Conservation (phyloP, 2,797 vertebrate genomes). For the Novumbra hubbsi region DNA sequence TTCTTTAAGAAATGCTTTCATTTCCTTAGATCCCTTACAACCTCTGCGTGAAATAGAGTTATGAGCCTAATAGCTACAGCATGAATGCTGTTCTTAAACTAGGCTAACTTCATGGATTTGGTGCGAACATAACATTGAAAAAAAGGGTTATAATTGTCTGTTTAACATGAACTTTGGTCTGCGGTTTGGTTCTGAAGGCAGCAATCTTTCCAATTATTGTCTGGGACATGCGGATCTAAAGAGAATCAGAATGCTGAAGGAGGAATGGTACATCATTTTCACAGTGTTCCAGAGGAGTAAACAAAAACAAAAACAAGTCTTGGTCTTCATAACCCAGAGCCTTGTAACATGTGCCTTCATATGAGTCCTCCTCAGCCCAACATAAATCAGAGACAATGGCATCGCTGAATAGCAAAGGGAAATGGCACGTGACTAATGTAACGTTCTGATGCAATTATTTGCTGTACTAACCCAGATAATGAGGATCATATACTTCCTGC, state of each 20-base stretch:
- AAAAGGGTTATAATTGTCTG: constrained; percentile 12
- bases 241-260: constrained; percentile 14
- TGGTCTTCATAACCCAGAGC: constrained; percentile 27
- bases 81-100: constrained; percentile 14
- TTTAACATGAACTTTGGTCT: constrained; percentile 26
- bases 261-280: constrained; percentile 19
- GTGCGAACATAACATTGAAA: constrained; percentile 8
- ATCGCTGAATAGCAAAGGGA: constrained; percentile 31
- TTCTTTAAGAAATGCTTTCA: not conserved
- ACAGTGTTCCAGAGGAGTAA: constrained; percentile 23
- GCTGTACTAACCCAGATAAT: constrained; percentile 56
- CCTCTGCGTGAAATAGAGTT: not conserved
- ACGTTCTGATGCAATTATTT: constrained; percentile 53
- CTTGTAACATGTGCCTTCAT: constrained; percentile 36
- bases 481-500: constrained; percentile 44
- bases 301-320: constrained; percentile 29
- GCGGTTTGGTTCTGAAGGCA: not conserved
- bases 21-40: no score
- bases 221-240: constrained; percentile 24
- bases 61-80: not conserved
- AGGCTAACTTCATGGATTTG: constrained; percentile 12
- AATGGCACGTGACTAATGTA: constrained; percentile 54
- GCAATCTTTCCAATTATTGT: constrained; percentile 30
- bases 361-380: constrained; percentile 26
- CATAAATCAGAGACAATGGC: constrained; percentile 48